phyloP scores from a whole-genome alignment of 2,797 vertebrate species.

The Paguma larvata region DNA sequence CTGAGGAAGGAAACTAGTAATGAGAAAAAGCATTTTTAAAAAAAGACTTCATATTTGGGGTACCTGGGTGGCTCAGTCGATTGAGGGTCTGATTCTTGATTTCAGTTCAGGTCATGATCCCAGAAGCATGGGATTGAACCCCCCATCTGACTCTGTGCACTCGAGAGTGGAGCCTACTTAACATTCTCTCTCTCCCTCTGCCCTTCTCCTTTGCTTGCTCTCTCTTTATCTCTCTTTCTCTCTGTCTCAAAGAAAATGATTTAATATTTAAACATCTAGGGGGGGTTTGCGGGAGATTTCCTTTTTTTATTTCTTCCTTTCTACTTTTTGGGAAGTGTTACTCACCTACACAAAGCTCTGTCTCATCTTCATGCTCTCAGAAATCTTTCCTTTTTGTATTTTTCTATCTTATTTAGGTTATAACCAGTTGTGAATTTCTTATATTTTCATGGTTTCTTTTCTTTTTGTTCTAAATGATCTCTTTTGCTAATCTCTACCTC shows the following conservation, averaged over 20 bases:
- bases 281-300: neutral
- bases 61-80: too few relatives aligned
- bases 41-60: neutral
- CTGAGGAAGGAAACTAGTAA: neutral
- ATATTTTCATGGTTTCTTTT: neutral
- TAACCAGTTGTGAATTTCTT: neutral
- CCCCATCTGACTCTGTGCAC: too few relatives aligned
- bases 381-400: neutral
- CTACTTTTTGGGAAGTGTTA: neutral
- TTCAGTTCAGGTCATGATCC: too few relatives aligned
- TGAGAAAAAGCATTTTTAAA: neutral
- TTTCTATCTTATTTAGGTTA: neutral
- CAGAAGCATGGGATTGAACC: too few relatives aligned
- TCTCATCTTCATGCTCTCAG: neutral
- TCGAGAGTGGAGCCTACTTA: too few relatives aligned
- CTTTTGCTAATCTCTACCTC: neutral
- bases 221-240: too few relatives aligned
- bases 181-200: too few relatives aligned
- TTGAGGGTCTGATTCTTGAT: too few relatives aligned
- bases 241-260: neutral
- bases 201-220: too few relatives aligned
- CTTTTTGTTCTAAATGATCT: neutral
- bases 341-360: neutral
- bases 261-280: neutral
- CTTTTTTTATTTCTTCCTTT: conserved; percentile 26